phyloP scores from a whole-genome alignment of 2,888 invertebrate genomes.

The Lasioglossum lativentre region DNA sequence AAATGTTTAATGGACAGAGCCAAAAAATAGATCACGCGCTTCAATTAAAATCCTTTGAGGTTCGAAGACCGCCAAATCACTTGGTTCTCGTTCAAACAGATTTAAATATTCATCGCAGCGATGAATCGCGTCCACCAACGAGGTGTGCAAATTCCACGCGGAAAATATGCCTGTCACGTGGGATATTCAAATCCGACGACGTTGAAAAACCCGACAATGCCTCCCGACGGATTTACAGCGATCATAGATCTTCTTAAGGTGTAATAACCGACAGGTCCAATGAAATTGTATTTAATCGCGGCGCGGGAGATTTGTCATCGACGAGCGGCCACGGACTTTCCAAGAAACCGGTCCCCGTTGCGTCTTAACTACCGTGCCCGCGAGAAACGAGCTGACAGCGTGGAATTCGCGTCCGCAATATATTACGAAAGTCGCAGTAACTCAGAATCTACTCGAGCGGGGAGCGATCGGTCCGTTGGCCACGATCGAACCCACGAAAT shows the following conservation, averaged over 20 bases:
- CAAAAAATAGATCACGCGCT: background rate
- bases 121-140: background rate
- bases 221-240: constrained; percentile 11
- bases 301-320: constrained; percentile 3
- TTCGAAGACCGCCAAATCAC: background rate
- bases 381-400: constrained; percentile 26
- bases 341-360: constrained; percentile 20
- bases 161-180: background rate
- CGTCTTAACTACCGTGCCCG: constrained; percentile 12
- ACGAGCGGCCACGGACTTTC: constrained; percentile 8
- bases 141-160: background rate
- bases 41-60: background rate
- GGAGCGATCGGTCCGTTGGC: constrained; percentile 19
- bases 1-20: background rate
- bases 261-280: constrained; percentile 18
- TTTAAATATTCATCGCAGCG: background rate
- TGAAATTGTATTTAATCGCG: constrained; percentile 20
- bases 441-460: constrained; percentile 20
- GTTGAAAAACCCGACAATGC: background rate
- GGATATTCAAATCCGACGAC: background rate
- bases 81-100: background rate
- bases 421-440: constrained; percentile 41
- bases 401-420: constrained; percentile 18
- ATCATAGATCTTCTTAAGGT: background rate
- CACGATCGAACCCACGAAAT: constrained; percentile 21